phyloP scores from a whole-genome alignment of 2,888 invertebrate genomes.

The Lepidochitona cinerea region DNA sequence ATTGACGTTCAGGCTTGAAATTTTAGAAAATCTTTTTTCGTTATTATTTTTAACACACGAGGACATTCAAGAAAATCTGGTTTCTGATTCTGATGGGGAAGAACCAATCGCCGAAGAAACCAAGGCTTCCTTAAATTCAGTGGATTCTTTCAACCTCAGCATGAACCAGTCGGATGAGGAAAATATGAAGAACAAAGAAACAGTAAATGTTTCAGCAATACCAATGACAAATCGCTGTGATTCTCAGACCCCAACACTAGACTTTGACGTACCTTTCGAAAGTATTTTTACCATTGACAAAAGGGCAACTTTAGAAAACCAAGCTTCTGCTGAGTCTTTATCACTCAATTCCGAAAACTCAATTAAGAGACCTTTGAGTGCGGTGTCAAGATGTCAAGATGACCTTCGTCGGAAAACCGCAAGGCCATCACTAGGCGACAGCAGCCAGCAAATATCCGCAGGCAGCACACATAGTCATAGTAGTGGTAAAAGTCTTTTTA shows the following conservation, averaged over 20 bases:
- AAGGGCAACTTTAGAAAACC: no score
- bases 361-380: no score
- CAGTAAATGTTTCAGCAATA: not conserved
- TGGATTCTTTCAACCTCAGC: not conserved
- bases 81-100: slow-evolving; percentile 69
- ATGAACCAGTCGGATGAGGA: not conserved
- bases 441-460: not conserved
- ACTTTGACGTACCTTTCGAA: slow-evolving; percentile 16
- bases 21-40: slow-evolving; percentile 82
- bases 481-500: slow-evolving; percentile 16
- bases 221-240: not conserved
- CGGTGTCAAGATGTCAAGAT: not conserved
- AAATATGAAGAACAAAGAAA: not conserved
- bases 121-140: slow-evolving; percentile 9
- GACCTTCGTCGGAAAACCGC: not conserved
- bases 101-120: slow-evolving; percentile 41
- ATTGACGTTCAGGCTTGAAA: slow-evolving; percentile 72
- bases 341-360: no score
- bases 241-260: not conserved
- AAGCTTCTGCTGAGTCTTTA: no score
- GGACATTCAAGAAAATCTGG: slow-evolving; percentile 74
- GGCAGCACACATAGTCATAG: not conserved
- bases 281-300: not conserved
- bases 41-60: slow-evolving; percentile 79
- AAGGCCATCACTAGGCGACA: not conserved